Percentiles rank a stretch among this genome's conserved stretches.
phyloP scores from a whole-genome alignment of 2,113 vertebrate species.

The Paramisgurnus dabryanus region DNA sequence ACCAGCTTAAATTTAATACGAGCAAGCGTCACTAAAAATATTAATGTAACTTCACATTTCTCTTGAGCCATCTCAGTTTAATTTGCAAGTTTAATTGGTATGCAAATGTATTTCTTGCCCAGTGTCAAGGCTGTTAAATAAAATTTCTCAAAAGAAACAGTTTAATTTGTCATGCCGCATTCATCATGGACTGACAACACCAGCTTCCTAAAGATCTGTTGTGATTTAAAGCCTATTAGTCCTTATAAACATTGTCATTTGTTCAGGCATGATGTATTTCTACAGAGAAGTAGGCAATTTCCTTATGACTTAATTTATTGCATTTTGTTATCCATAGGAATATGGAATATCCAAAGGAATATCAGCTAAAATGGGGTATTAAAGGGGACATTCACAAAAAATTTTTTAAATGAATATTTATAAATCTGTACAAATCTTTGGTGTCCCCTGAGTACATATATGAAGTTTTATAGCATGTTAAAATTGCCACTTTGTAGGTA shows the following conservation, averaged over 20 bases:
- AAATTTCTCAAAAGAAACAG: background rate
- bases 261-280: background rate
- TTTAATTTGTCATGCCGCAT: constrained; percentile 16
- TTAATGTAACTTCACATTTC: background rate
- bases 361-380: no score
- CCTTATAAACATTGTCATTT: constrained; percentile 26
- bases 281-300: background rate
- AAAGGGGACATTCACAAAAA: no score
- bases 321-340: background rate
- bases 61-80: background rate
- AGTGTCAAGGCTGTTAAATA: background rate
- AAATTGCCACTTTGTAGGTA: no score
- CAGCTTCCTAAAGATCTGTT: background rate
- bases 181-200: background rate
- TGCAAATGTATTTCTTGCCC: background rate
- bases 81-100: background rate
- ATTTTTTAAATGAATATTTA: no score
- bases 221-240: constrained; percentile 16
- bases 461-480: no score
- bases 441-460: no score
- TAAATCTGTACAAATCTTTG: no score
- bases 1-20: no score
- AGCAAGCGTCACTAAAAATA: background rate
- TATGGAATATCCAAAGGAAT: background rate
- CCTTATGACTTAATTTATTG: constrained; percentile 27